A percentile compares a stretch with the other conserved stretches of the same genome.
These are phyloP conservation scores for Aldrovandia affinis DNA, from an alignment of 2,797 vertebrate species.

Conservation along the genomic window DNA sequence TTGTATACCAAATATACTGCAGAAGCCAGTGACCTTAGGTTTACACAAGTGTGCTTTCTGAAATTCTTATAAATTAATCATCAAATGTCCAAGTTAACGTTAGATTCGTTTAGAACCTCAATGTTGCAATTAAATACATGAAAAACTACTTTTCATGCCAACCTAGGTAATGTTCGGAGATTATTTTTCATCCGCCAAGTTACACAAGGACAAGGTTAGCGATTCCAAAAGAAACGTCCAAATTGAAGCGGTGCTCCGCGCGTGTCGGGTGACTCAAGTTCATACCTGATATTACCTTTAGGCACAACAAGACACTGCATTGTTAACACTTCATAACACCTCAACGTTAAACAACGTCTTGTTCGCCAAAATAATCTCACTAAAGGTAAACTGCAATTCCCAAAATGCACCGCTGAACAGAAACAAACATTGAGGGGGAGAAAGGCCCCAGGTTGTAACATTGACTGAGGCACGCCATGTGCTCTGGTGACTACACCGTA, in stretches of 20 bases:
- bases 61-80: too few species aligned
- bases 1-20: too few species aligned
- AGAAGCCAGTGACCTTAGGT: too few species aligned
- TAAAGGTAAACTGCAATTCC: conserved; percentile 47
- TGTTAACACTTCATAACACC: too few species aligned
- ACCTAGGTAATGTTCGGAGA: not conserved
- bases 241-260: not conserved
- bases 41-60: too few species aligned
- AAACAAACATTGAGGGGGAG: conserved; percentile 34
- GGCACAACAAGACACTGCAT: too few species aligned
- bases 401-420: conserved; percentile 51
- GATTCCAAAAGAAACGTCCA: not conserved
- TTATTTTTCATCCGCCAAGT: not conserved
- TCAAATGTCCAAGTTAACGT: too few species aligned
- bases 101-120: too few species aligned
- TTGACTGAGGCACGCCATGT: conserved; percentile 45
- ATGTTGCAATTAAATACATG: too few species aligned
- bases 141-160: not conserved
- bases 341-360: too few species aligned
- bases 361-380: not conserved
- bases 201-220: not conserved
- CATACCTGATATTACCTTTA: not conserved
- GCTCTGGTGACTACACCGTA: conserved; percentile 27
- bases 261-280: not conserved
- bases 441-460: conserved; percentile 39